Percentiles rank a stretch among this genome's conserved stretches.
Evolutionary conservation across 2,888 invertebrate genomes (phyloP).

Genomic region (Psococerastis gibbosa): DNA sequence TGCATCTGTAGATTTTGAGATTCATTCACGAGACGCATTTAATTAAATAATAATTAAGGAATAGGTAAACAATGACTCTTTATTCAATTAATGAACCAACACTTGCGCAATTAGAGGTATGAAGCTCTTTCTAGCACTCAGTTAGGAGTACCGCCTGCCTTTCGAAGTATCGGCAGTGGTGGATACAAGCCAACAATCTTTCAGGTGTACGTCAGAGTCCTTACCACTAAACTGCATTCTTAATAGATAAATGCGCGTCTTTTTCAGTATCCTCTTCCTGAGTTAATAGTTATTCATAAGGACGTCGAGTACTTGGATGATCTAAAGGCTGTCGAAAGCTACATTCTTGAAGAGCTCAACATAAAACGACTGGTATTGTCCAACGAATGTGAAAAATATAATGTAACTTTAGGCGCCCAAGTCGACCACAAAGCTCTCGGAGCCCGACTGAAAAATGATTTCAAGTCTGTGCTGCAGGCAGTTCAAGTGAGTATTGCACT

Average conservation of each 20-base stretch:
- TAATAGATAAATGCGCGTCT: conserved; percentile 11
- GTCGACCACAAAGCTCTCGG: conserved; percentile 89
- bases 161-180: no score
- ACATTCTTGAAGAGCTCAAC: conserved; percentile 86
- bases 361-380: conserved; percentile 67
- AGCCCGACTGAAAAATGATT: conserved; percentile 68
- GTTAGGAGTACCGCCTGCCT: no score
- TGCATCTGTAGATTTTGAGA: no score
- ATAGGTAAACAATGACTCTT: no score
- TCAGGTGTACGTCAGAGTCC: no score
- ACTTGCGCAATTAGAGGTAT: no score
- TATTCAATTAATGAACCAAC: no score
- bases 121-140: no score
- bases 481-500: no score
- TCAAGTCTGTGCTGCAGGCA: conserved; percentile 66
- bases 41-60: no score
- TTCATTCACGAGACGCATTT: no score
- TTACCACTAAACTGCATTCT: conserved; percentile 4
- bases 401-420: conserved; percentile 77
- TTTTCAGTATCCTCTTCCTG: conserved; percentile 69
- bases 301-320: conserved; percentile 58
- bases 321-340: conserved; percentile 56
- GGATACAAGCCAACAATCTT: no score
- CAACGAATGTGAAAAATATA: conserved; percentile 80
- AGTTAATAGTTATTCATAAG: conserved; percentile 87